These are phyloP conservation scores for Onychorhynchus coronatus DNA, from an alignment of 2,113 vertebrate genomes.

Conservation along the genomic window DNA sequence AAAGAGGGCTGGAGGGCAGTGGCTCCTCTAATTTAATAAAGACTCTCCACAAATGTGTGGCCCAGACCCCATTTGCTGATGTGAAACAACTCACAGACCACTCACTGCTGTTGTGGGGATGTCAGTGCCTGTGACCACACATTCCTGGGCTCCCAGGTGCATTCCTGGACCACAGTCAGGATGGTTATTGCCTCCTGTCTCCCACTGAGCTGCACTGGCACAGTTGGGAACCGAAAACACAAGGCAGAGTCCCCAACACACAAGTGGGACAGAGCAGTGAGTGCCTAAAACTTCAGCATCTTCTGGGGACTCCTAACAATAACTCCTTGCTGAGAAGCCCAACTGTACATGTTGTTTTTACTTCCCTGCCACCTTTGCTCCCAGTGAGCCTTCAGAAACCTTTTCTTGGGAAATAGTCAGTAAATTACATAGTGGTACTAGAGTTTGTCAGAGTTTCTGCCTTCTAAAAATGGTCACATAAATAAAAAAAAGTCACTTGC, in stretches of 20 bases:
- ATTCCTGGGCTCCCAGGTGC: background rate
- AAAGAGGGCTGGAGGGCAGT: background rate
- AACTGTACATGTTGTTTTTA: background rate
- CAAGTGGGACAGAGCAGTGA: background rate
- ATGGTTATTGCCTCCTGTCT: background rate
- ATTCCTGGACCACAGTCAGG: background rate
- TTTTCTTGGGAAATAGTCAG: background rate
- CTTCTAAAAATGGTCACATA: background rate
- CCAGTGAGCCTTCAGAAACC: background rate
- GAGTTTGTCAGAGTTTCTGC: background rate
- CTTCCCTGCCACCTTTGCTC: background rate
- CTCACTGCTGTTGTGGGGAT: background rate
- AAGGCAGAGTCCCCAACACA: background rate
- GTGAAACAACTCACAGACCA: background rate
- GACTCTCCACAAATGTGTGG: background rate
- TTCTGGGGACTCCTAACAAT: background rate
- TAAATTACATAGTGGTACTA: background rate
- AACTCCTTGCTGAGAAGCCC: background rate
- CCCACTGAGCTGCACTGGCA: background rate
- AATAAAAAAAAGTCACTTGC: background rate
- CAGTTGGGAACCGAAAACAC: background rate
- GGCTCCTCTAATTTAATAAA: background rate
- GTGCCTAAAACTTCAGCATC: background rate
- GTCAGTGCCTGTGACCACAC: accelerated
- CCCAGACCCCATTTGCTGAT: background rate